Percentiles rank a stretch among this genome's conserved stretches.
Evolutionary conservation across 2,797 vertebrate species (phyloP).

Genomic region (Monodelphis domestica): DNA sequence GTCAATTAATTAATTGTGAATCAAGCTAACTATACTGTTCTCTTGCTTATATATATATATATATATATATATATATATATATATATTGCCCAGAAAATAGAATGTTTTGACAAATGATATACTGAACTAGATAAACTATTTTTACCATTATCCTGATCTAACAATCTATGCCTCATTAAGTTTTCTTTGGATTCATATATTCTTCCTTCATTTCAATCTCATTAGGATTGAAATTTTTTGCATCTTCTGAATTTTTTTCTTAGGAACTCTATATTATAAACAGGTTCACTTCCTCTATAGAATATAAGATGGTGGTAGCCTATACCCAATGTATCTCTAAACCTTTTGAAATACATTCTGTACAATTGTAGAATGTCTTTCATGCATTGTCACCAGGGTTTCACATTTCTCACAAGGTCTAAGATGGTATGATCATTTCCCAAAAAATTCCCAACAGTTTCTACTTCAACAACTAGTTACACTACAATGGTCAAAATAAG

Average conservation of each 20-base stretch:
- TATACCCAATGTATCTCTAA: neutral
- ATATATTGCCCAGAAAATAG: neutral
- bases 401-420: neutral
- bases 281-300: neutral
- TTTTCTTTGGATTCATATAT: neutral
- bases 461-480: neutral
- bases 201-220: neutral
- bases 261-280: neutral
- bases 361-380: neutral
- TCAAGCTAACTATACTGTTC: neutral
- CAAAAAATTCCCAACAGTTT: neutral
- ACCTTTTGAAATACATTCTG: neutral
- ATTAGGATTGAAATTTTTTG: neutral
- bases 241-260: neutral
- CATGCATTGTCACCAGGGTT: neutral
- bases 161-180: neutral
- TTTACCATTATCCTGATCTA: neutral
- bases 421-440: neutral
- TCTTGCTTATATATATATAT: neutral
- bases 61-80: neutral
- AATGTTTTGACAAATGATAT: neutral
- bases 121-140: neutral
- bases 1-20: neutral
- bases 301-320: neutral
- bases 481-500: neutral